These are phyloP conservation scores for Drosophila formosana DNA, from an alignment of 2,888 invertebrate species.

Conservation along the genomic window DNA sequence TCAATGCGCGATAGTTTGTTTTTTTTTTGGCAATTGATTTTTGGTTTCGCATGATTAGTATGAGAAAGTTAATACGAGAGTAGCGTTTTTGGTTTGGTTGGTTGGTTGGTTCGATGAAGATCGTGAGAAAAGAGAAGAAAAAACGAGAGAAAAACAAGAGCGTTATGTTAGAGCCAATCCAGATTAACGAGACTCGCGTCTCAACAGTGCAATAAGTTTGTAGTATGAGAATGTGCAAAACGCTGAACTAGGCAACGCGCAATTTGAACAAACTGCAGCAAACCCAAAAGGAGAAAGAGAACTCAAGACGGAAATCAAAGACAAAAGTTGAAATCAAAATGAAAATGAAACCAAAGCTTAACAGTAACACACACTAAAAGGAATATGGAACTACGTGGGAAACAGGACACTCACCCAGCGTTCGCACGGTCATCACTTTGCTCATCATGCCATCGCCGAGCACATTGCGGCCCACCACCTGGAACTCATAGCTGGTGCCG, in stretches of 20 bases:
- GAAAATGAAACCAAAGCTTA: constrained; percentile 48
- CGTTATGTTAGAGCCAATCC: constrained; percentile 79
- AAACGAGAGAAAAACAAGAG: constrained; percentile 75
- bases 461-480: constrained; percentile 97
- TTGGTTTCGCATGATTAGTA: constrained; percentile 72
- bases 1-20: constrained; percentile 60
- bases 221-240: constrained; percentile 51
- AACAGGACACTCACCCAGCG: constrained; percentile 90
- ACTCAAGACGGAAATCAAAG: neutral
- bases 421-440: constrained; percentile 94
- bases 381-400: neutral
- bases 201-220: constrained; percentile 54
- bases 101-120: constrained; percentile 60
- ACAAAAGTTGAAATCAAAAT: constrained; percentile 4
- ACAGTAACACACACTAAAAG: constrained; percentile 2
- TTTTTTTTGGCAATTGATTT: constrained; percentile 54
- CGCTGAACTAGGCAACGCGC: constrained; percentile 30
- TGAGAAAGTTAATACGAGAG: constrained; percentile 72
- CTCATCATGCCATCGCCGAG: constrained; percentile 98
- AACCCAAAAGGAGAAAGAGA: neutral
- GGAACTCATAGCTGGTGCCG: constrained; percentile 97
- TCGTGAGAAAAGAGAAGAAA: constrained; percentile 73
- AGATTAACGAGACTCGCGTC: constrained; percentile 44
- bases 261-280: constrained; percentile 41
- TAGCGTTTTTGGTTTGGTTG: constrained; percentile 46